Base-by-base conservation (phyloP, 2,797 vertebrate species). In the Falco biarmicus region DNA sequence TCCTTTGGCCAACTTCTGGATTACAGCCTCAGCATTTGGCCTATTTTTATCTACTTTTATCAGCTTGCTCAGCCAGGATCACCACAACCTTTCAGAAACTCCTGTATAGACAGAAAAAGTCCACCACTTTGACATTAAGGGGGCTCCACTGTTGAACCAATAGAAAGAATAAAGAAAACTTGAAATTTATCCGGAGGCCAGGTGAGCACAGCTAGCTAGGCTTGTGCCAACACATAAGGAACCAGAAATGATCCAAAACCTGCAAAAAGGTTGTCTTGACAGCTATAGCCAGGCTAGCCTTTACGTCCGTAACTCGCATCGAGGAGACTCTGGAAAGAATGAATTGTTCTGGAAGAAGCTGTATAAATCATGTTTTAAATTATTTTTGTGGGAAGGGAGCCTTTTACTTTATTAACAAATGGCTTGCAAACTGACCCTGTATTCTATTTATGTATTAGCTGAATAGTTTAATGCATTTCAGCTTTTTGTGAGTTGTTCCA, bases 361-460 rank as follows among this genome's bases (percentile, higher is more conserved):
- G 87, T 39, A 75, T 94, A 94, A 95, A 96, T 93, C 80, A 90
- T 96, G 96, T 78, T 96, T 96, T 91, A 91, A 95, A 96, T 96
- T 89, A 91, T 94, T 96, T 96, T 88, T 95, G 91, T 96, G 95
- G 96, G 87, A 94, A 96, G 45, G 78, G 41, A 96, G 87, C 64
- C 75, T 65, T 96, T 95, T 91, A 93, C 84, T 88, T 76, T 93
- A 93, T 93, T 96, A 96, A 96, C 94, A 95, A 97, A 96, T 76
- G 85, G 79, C 51, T 95, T 94, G 91, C 94, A 96, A 95, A 91
- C 82, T 95, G 95, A 95, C 94, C 85, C 93, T 78, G 91, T 84
- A 86, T 94, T 96, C 96, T 96, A 93, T 96, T 96, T 95, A 95
- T 96, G 93, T 86, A 95, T 95, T 91, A 95, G 92, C 85, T 90